These are phyloP conservation scores for Sthenelais limicola DNA, from an alignment of 2,888 invertebrate genomes.

Conservation along the genomic window DNA sequence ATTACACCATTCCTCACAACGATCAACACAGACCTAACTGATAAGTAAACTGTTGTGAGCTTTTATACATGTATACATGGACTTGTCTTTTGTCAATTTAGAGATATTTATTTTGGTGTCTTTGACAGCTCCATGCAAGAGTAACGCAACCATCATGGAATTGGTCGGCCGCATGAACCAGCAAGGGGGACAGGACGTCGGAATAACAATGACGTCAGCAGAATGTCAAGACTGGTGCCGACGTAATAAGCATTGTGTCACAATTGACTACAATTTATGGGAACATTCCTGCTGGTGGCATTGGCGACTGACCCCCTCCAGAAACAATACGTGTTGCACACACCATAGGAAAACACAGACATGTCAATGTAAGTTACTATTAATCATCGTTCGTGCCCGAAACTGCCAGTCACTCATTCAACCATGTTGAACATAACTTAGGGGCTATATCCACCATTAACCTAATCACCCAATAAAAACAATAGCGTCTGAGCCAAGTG, in stretches of 20 bases:
- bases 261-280: constrained; percentile 25
- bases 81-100: too few relatives aligned
- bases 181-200: background rate
- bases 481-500: too few relatives aligned
- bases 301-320: background rate
- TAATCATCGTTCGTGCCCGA: too few relatives aligned
- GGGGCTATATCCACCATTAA: too few relatives aligned
- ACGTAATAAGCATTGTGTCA: background rate
- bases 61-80: too few relatives aligned
- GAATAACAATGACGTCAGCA: background rate
- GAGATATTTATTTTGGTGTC: too few relatives aligned
- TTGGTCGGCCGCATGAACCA: constrained; percentile 2
- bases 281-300: constrained; percentile 32
- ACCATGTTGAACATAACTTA: too few relatives aligned
- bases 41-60: too few relatives aligned
- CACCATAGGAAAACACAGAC: background rate
- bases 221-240: constrained; percentile 22
- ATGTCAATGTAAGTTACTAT: constrained; percentile 14
- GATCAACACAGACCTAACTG: too few relatives aligned
- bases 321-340: background rate
- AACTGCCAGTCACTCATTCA: too few relatives aligned
- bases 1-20: too few relatives aligned
- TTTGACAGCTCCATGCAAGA: background rate
- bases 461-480: too few relatives aligned
- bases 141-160: background rate